Evolutionary conservation across 2,113 vertebrate genomes (phyloP).

Genomic region (Oceanites oceanicus): DNA sequence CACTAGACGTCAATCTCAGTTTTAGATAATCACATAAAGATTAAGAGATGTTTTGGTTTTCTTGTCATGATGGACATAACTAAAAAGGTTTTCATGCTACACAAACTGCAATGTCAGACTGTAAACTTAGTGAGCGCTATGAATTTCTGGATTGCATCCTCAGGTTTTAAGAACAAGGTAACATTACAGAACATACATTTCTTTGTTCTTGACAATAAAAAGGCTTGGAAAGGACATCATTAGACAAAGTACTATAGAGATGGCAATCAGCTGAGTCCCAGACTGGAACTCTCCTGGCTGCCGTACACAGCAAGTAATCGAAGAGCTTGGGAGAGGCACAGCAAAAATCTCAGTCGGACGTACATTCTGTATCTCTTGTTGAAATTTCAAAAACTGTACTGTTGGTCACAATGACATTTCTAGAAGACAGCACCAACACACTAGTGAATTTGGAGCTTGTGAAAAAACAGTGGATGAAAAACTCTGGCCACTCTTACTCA

Average conservation of each 20-base stretch:
- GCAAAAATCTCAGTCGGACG: background rate
- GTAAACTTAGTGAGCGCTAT: background rate
- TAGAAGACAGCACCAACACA: background rate
- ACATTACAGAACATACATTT: background rate
- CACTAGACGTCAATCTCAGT: background rate
- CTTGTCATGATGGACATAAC: background rate
- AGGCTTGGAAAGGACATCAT: background rate
- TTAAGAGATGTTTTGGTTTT: background rate
- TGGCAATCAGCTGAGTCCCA: background rate
- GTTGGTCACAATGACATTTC: background rate
- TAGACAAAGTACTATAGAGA: background rate
- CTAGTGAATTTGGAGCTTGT: background rate
- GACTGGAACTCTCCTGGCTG: background rate
- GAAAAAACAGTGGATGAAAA: background rate
- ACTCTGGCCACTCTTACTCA: background rate
- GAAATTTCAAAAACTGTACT: background rate
- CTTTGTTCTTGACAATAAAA: background rate
- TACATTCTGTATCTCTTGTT: background rate
- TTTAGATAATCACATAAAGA: background rate
- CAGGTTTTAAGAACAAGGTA: background rate
- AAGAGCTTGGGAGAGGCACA: background rate
- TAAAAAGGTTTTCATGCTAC: background rate
- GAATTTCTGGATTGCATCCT: background rate
- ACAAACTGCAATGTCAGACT: background rate
- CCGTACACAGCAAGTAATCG: background rate